Evolutionary conservation across 2,113 vertebrate species (phyloP).

Genomic region (Zapus hudsonius): DNA sequence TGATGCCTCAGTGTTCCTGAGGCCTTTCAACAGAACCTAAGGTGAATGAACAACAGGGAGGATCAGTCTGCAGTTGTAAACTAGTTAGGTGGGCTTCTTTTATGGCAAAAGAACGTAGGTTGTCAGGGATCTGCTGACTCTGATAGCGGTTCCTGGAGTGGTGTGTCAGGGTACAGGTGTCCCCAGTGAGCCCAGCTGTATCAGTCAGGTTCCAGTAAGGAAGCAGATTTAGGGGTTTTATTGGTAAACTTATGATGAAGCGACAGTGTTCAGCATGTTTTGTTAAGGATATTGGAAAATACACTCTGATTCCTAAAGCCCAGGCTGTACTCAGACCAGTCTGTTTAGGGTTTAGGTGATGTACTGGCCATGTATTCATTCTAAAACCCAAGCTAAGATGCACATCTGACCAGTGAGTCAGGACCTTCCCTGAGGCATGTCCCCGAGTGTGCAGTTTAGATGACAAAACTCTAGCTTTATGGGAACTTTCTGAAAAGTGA

Average conservation of each 20-base stretch:
- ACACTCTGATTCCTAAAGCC: not conserved
- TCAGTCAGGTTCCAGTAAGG: not conserved
- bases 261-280: not conserved
- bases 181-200: not conserved
- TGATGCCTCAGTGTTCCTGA: not conserved
- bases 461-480: not conserved
- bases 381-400: not conserved
- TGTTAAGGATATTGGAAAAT: not conserved
- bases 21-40: not conserved
- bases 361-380: not conserved
- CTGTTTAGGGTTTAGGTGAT: not conserved
- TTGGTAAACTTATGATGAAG: not conserved
- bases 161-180: not conserved
- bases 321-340: not conserved
- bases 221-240: not conserved
- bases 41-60: slow-evolving; percentile 3
- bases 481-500: not conserved
- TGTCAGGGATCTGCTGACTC: not conserved
- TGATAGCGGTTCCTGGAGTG: not conserved
- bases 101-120: not conserved
- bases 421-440: not conserved
- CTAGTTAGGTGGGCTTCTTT: not conserved
- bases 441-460: not conserved
- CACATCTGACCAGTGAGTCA: not conserved
- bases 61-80: not conserved